Base-by-base conservation (phyloP, 2,888 invertebrate genomes). In the Punctoribates punctum region DNA sequence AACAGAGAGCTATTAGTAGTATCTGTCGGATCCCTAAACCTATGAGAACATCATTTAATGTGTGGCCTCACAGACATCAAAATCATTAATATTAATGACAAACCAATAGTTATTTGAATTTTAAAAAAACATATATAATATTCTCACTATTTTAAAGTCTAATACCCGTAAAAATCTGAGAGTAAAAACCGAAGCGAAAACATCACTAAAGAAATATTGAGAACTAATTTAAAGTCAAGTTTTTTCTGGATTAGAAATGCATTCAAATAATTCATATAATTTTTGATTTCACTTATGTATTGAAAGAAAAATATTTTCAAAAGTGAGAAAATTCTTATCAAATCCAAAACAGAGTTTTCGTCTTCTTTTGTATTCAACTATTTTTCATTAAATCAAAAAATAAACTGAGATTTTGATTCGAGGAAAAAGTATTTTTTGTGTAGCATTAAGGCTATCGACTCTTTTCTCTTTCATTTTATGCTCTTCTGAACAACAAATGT, bases 1-100 rank as follows among this genome's bases (percentile, higher is more conserved):
- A 34, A 34, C 34, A 34, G 34, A 34, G 34, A 34, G 34, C 34
- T 34, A 34, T 34, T 34, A 34, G 34, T 34, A 3, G 34, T 34
- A 34, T 34, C 34, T 34, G 34, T 34, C 34, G 34, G 34, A 5
- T 34, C 34, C 34, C 34, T 34, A 3, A 34, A 34, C 34, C 3
- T 34, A 34, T 34, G 34, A 34, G 34, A 34, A 34, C 34, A 34
- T 34, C 34, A 34, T 34, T 34, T 34, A 5, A 34, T 34, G 34
- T 34, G 34, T 34, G 34, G 34, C 34, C 34, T 34, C 34, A 34
- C 34, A 34, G 34, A 34, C 34, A 25, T 57, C 57, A 57, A 57
- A 57, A 25, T 20, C 57, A 57, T 57, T 57, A 23, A 25, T 57
- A 57, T 57, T 57, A 13, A 57, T 57, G 57, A 57, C 57, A 57